A percentile compares a stretch with the other conserved stretches of the same genome.
phyloP scores from a whole-genome alignment of 2,888 invertebrate species.

The Baronia brevicornis region DNA sequence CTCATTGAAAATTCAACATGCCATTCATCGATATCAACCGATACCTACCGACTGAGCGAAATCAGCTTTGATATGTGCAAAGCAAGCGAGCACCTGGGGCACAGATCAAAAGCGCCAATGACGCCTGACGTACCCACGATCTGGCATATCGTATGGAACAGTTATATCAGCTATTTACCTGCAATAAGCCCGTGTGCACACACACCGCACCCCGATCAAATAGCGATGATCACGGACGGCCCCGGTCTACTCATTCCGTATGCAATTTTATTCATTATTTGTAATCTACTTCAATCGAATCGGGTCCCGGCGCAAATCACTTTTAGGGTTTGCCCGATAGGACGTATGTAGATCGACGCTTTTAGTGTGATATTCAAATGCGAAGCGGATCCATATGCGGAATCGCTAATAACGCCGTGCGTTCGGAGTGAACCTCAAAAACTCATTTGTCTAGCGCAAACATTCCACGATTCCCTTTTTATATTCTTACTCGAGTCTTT shows the following conservation, averaged over 20 bases:
- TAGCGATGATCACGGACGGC: conserved; percentile 52
- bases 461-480: conserved; percentile 52
- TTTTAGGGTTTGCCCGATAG: conserved; percentile 67
- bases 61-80: conserved; percentile 13
- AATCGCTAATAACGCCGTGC: conserved; percentile 56
- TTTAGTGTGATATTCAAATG: conserved; percentile 71
- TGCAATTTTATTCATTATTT: conserved; percentile 76
- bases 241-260: conserved; percentile 68
- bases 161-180: conserved; percentile 45
- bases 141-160: conserved; percentile 27
- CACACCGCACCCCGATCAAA: conserved; percentile 47
- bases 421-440: conserved; percentile 42
- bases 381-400: conserved; percentile 49
- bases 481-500: conserved; percentile 51
- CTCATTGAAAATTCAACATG: conserved; percentile 9
- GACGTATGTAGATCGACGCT: conserved; percentile 72
- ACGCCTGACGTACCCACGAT: conserved; percentile 33
- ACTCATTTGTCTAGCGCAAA: conserved; percentile 72
- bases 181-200: conserved; percentile 48
- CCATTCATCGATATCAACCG: conserved; percentile 9
- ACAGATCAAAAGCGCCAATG: conserved; percentile 37
- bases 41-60: conserved; percentile 9
- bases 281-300: conserved; percentile 74
- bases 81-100: conserved; percentile 10
- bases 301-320: conserved; percentile 71